These are phyloP conservation scores for Mimumesa dahlbomi DNA, from an alignment of 2,888 invertebrate genomes.

Conservation along the genomic window DNA sequence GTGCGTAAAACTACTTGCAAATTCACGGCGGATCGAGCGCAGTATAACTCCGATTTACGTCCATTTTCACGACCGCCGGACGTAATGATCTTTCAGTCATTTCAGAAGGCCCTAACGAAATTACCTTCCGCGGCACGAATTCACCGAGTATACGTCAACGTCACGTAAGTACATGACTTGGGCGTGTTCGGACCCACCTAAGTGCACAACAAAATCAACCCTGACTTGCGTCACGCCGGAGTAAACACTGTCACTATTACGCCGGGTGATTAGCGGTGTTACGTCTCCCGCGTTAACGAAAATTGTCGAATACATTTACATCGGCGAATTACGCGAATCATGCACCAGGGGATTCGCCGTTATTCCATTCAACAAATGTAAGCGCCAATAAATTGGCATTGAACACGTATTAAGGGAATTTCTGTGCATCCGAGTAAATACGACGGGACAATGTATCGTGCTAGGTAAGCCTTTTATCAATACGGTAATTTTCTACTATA, in stretches of 20 bases:
- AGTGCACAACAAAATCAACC: not conserved
- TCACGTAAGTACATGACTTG: slow-evolving; percentile 5
- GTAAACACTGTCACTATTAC: not conserved
- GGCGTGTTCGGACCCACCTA: not conserved
- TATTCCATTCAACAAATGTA: too few species aligned
- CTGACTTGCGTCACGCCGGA: not conserved
- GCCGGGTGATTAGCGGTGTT: not conserved
- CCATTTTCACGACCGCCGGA: too few species aligned
- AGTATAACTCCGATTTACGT: too few species aligned
- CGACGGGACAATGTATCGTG: too few species aligned
- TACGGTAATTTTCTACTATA: too few species aligned
- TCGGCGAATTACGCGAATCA: too few species aligned
- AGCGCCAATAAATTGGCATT: too few species aligned
- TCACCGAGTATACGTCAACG: not conserved
- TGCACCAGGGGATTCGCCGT: too few species aligned
- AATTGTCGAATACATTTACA: too few species aligned
- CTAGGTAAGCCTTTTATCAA: too few species aligned
- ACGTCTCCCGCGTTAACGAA: not conserved
- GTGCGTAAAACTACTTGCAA: not conserved
- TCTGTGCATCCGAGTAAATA: too few species aligned
- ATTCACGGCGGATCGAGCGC: not conserved
- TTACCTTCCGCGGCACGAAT: not conserved
- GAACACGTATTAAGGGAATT: too few species aligned
- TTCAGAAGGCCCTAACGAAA: not conserved
- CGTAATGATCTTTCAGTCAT: not conserved